These are phyloP conservation scores for Leucoma salicis DNA, from an alignment of 2,888 invertebrate species.

Conservation along the genomic window DNA sequence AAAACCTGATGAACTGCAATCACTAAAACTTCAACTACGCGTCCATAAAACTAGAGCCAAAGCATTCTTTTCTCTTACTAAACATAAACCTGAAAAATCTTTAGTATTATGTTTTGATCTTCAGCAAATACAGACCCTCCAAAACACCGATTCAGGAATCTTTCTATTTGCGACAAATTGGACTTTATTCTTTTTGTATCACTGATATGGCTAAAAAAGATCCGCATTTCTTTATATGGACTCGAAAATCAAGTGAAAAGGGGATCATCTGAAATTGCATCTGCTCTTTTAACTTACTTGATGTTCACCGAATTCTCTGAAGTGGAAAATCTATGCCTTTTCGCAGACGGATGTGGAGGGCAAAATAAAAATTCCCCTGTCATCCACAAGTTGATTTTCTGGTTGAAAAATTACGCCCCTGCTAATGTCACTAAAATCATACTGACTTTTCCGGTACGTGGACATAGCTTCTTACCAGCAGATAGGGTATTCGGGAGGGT, in stretches of 20 bases:
- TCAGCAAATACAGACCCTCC: conserved; percentile 7
- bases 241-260: conserved; percentile 13
- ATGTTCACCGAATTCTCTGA: conserved; percentile 4
- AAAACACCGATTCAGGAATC: conserved; percentile 10
- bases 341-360: conserved; percentile 17
- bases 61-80: conserved; percentile 10
- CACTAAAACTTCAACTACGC: conserved; percentile 7
- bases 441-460: conserved; percentile 15
- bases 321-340: conserved; percentile 8
- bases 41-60: conserved; percentile 13
- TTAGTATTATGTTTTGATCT: conserved; percentile 8
- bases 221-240: conserved; percentile 10
- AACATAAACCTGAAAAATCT: conserved; percentile 13
- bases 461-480: conserved; percentile 15
- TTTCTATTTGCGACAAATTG: conserved; percentile 4
- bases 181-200: conserved; percentile 2
- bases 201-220: conserved; percentile 1
- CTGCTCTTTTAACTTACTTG: conserved; percentile 9
- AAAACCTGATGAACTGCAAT: conserved; percentile 7
- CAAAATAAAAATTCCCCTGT: conserved; percentile 19
- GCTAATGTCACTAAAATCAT: conserved; percentile 10
- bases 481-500: conserved; percentile 10
- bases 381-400: conserved; percentile 12
- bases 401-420: conserved; percentile 12
- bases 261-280: conserved; percentile 6